Percentiles rank a stretch among this genome's conserved stretches.
Conservation (phyloP, 2,888 invertebrate species). For the Watsonalla cultraria region DNA sequence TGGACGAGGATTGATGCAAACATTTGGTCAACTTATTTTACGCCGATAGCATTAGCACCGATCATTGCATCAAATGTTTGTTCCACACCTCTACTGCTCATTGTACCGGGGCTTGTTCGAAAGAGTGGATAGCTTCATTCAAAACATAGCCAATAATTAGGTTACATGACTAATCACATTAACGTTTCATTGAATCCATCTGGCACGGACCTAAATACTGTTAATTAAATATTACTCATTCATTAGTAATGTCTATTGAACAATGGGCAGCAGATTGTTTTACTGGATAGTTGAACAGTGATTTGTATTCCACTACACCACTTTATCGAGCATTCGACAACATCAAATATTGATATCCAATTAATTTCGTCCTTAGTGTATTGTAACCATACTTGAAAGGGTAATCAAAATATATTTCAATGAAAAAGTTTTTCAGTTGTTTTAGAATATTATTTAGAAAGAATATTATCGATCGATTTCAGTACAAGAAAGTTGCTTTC, state of each 20-base stretch:
- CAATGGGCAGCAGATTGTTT: background rate
- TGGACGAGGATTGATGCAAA: slow-evolving; percentile 35
- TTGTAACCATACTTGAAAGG: no score
- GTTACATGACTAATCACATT: slow-evolving; percentile 6
- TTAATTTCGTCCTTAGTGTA: no score
- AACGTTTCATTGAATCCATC: slow-evolving; percentile 6
- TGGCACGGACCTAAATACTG: background rate
- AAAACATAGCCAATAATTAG: slow-evolving; percentile 5
- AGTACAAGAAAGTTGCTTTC: no score
- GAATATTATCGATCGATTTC: no score
- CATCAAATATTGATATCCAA: background rate
- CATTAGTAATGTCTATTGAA: no score
- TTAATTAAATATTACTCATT: background rate
- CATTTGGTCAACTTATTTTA: slow-evolving; percentile 5
- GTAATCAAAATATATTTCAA: no score
- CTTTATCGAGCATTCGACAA: background rate
- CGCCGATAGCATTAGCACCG: slow-evolving; percentile 31
- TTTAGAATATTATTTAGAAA: no score
- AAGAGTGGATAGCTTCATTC: slow-evolving; percentile 32
- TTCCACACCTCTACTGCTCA: slow-evolving; percentile 44
- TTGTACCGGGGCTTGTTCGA: slow-evolving; percentile 32
- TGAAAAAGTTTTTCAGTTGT: no score
- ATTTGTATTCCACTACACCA: background rate
- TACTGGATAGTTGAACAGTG: no score
- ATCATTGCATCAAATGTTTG: slow-evolving; percentile 34